Evolutionary conservation across 2,113 vertebrate species (phyloP), one percentile per base, ranked within the genome.

Genomic region (Spilogale gracilis): DNA sequence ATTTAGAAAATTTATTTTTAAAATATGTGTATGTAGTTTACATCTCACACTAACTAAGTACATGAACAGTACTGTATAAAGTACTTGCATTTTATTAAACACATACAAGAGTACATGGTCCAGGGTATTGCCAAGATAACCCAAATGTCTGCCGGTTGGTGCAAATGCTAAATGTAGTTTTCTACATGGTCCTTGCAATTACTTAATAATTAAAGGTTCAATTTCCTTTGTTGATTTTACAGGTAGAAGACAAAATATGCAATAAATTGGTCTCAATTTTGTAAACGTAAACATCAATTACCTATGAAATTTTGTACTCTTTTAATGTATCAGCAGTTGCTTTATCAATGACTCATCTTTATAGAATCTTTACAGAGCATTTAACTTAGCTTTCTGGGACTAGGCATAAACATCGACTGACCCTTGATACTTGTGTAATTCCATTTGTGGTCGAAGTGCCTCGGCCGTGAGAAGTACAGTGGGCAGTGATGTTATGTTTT

Each of bases 261-360:
- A 96, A 94, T 74, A 43, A 79, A 60, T 92, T 45, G 45, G 23
- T 76, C 32, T 81, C 69, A 60, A 84, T 89, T 74, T 76, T 48
- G 43, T 32, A 65, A 93, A 65, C 20, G 4, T 43, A 45, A 83
- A 8, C 11, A 79, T 78, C 43, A 76, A 14, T 21, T 60, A 27
- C 14, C 91, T 87, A 18, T 16, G 9, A 30, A 95, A 95, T 50
- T 69, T 23, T 69, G 9, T 58, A 16, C 30, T 95, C 50, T 80
- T 84, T 16, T 56, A 50, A 80, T 17, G 16, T 65, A 65, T 30
- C 50, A 93, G 63, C 21, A 61, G 20, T 43, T 65, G 23, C 30
- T 60, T 78, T 61, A 61, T 25, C 60, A 88, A 54, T 85, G 17
- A 43, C 32, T 80, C 23, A 38, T 0, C 16, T 56, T 85, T 23